These are phyloP conservation scores for Cataglyphis cursor DNA, from an alignment of 2,888 invertebrate genomes.

Conservation along the genomic window DNA sequence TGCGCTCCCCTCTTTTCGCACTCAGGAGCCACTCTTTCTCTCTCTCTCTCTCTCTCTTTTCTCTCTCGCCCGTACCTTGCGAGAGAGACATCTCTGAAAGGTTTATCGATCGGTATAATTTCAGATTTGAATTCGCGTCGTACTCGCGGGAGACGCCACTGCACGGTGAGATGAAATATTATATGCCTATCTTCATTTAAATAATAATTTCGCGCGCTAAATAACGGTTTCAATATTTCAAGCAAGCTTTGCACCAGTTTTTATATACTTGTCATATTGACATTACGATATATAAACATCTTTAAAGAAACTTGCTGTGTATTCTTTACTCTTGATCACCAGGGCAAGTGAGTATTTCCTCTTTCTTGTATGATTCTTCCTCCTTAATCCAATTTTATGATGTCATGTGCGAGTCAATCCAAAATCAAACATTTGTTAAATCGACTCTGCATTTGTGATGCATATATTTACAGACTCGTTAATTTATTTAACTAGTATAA, in stretches of 20 bases:
- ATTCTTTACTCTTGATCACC: background rate
- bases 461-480: slow-evolving; percentile 2
- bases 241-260: background rate
- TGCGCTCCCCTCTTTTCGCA: background rate
- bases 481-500: slow-evolving; percentile 39
- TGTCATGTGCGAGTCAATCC: background rate
- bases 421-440: background rate
- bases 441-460: background rate
- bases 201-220: background rate
- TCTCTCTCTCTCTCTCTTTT: slow-evolving; percentile 17
- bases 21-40: background rate
- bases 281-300: background rate
- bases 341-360: background rate
- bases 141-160: slow-evolving; percentile 28
- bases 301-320: background rate
- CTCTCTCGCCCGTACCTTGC: slow-evolving; percentile 16
- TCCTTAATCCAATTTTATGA: background rate
- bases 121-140: slow-evolving; percentile 28
- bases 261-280: background rate
- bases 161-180: background rate
- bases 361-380: background rate
- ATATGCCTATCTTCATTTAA: background rate
- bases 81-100: slow-evolving; percentile 23
- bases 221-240: background rate
- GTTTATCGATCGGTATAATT: slow-evolving; percentile 38